Evolutionary conservation across 2,113 vertebrate genomes (phyloP).

Genomic region (Brachirus orientalis): DNA sequence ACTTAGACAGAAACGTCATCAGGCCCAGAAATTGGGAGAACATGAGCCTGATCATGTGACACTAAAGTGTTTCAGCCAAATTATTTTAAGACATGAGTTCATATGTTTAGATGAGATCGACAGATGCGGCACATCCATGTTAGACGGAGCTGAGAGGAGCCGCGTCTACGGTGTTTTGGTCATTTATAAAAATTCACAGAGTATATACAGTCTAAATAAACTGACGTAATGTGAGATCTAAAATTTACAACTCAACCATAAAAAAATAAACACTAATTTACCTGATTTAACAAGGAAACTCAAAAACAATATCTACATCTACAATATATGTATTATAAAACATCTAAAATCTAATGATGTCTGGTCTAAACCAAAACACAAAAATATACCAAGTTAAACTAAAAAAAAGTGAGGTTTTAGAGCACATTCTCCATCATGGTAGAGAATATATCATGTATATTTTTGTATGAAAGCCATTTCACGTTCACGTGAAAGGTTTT

Average conservation of each 20-base stretch:
- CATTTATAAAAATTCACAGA: not conserved
- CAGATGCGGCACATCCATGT: not conserved
- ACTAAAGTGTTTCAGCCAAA: not conserved
- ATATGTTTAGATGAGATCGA: slow-evolving; percentile 6
- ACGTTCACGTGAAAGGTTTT: too few relatives aligned
- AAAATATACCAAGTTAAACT: too few relatives aligned
- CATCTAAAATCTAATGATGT: not conserved
- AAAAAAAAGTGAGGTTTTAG: too few relatives aligned
- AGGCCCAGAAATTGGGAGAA: not conserved
- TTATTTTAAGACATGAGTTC: slow-evolving; percentile 18
- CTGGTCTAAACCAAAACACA: not conserved
- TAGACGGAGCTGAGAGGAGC: not conserved
- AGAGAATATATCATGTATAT: too few relatives aligned
- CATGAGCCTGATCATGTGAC: not conserved
- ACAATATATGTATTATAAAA: not conserved
- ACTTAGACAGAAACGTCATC: not conserved
- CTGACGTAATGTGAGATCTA: too few relatives aligned
- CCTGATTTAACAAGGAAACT: not conserved
- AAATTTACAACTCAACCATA: too few relatives aligned
- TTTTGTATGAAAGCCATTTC: too few relatives aligned
- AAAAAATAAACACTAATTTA: too few relatives aligned
- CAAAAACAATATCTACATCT: not conserved
- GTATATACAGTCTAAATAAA: too few relatives aligned
- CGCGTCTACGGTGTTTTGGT: not conserved
- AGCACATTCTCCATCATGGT: too few relatives aligned